Evolutionary conservation across 2,797 vertebrate genomes (phyloP).

Genomic region (Sebastes steindachneri): DNA sequence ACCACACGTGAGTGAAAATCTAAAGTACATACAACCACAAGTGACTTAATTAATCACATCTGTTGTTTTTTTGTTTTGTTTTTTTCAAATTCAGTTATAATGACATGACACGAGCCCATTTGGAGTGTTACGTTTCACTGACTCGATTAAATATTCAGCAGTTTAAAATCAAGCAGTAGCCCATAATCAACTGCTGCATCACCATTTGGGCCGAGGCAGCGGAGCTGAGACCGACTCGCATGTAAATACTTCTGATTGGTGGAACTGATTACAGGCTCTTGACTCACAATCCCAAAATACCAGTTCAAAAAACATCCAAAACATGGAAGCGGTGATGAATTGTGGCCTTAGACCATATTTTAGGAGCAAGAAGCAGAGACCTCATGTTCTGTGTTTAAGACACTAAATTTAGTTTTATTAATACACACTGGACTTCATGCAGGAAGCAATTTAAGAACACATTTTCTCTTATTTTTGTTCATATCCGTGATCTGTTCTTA

Average conservation of each 20-base stretch:
- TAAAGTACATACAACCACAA: slow-evolving; percentile 32
- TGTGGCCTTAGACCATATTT: not conserved
- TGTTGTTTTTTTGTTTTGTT: slow-evolving; percentile 19
- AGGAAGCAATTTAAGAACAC: not conserved
- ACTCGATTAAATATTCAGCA: slow-evolving; percentile 62
- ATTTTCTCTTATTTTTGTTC: not conserved
- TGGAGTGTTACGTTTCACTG: slow-evolving; percentile 43
- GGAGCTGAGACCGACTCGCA: slow-evolving; percentile 53
- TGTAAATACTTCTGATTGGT: slow-evolving; percentile 59
- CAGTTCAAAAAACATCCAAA: slow-evolving; percentile 6
- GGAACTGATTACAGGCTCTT: slow-evolving; percentile 48
- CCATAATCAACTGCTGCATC: slow-evolving; percentile 62
- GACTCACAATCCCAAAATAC: slow-evolving; percentile 44
- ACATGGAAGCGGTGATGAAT: slow-evolving; percentile 12
- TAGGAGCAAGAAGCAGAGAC: not conserved
- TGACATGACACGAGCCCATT: slow-evolving; percentile 39
- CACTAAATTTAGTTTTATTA: not conserved
- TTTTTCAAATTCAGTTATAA: slow-evolving; percentile 23
- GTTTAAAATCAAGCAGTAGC: slow-evolving; percentile 55
- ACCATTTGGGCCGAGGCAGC: slow-evolving; percentile 54
- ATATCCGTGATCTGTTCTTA: not conserved
- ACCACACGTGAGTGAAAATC: not conserved
- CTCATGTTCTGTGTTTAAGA: not conserved
- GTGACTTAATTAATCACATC: slow-evolving; percentile 50
- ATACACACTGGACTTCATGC: not conserved